Evolutionary conservation across 2,113 vertebrate genomes (phyloP).

Genomic region (Grus americana): DNA sequence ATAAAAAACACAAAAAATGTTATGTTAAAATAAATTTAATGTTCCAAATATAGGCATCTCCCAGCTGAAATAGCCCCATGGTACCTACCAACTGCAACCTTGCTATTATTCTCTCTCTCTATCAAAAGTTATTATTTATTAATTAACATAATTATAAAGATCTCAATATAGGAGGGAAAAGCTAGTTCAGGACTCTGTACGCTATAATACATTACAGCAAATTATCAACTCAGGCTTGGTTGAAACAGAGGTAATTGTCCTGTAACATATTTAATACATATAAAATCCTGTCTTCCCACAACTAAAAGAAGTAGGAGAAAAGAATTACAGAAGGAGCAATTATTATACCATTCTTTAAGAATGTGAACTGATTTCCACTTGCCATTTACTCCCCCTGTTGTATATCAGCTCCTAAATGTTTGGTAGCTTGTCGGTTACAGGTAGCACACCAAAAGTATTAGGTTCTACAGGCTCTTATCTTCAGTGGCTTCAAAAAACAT

Average conservation of each 20-base stretch:
- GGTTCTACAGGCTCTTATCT: neutral
- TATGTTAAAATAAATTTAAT: slow-evolving; percentile 2
- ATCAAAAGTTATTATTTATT: slow-evolving; percentile 65
- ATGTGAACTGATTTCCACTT: neutral
- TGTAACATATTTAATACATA: slow-evolving; percentile 46
- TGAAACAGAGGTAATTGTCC: slow-evolving; percentile 54
- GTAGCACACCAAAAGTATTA: neutral
- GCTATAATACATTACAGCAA: slow-evolving; percentile 42
- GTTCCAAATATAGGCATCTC: slow-evolving; percentile 44
- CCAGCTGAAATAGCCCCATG: slow-evolving; percentile 36
- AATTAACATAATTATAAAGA: slow-evolving; percentile 61
- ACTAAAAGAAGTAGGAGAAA: slow-evolving; percentile 1
- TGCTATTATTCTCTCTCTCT: slow-evolving; percentile 32
- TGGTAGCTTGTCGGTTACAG: neutral
- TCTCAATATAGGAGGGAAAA: slow-evolving; percentile 43
- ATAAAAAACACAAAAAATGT: neutral
- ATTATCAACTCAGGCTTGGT: slow-evolving; percentile 43
- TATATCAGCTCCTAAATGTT: neutral
- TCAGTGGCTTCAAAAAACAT: neutral
- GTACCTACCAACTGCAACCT: neutral
- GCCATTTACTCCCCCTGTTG: neutral
- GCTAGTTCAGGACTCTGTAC: slow-evolving; percentile 13
- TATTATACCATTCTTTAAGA: slow-evolving; percentile 13
- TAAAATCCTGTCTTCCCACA: slow-evolving; percentile 41
- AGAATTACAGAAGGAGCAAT: slow-evolving; percentile 38